Conservation (phyloP, 1,140 invertebrate species). For the Dolichoris vasculosae region DNA sequence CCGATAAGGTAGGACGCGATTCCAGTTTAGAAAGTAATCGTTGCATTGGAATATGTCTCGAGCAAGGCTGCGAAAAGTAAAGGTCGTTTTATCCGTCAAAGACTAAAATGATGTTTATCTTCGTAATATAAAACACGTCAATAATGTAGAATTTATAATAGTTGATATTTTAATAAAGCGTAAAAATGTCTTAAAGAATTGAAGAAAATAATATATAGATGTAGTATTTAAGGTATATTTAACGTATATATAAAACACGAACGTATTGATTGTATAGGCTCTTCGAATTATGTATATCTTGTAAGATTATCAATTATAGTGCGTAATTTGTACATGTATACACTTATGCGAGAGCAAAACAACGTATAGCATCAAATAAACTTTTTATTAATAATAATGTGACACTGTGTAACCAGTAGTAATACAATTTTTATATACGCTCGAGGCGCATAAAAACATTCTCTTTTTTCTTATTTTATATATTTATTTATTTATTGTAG, state of each 20-base stretch:
- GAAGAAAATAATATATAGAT: slow-evolving; percentile 6
- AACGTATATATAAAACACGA: slow-evolving; percentile 29
- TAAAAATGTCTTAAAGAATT: not conserved
- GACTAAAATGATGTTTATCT: slow-evolving; percentile 38
- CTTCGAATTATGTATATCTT: slow-evolving; percentile 19
- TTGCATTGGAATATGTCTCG: too few species aligned
- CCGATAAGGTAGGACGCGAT: too few species aligned
- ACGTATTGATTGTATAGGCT: slow-evolving; percentile 48
- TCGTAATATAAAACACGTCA: slow-evolving; percentile 24
- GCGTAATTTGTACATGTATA: slow-evolving; percentile 15
- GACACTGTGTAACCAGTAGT: slow-evolving; percentile 45
- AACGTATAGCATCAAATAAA: slow-evolving; percentile 46
- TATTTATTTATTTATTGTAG: slow-evolving; percentile 26
- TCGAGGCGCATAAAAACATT: slow-evolving; percentile 32
- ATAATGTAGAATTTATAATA: slow-evolving; percentile 30
- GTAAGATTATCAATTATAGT: slow-evolving; percentile 31
- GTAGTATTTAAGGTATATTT: slow-evolving; percentile 41
- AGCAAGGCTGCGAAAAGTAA: too few species aligned
- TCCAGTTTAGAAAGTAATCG: too few species aligned
- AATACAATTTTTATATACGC: slow-evolving; percentile 40
- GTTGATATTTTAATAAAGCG: slow-evolving; percentile 33
- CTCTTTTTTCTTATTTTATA: slow-evolving; percentile 11
- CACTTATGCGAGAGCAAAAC: slow-evolving; percentile 36
- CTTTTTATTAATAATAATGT: slow-evolving; percentile 47
- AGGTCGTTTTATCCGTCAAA: not conserved